Evolutionary conservation across 35 echinoderm and acorn worm genomes (phyloP), one percentile per base, ranked within the genome.

Genomic region (Nesometra sesokonis): DNA sequence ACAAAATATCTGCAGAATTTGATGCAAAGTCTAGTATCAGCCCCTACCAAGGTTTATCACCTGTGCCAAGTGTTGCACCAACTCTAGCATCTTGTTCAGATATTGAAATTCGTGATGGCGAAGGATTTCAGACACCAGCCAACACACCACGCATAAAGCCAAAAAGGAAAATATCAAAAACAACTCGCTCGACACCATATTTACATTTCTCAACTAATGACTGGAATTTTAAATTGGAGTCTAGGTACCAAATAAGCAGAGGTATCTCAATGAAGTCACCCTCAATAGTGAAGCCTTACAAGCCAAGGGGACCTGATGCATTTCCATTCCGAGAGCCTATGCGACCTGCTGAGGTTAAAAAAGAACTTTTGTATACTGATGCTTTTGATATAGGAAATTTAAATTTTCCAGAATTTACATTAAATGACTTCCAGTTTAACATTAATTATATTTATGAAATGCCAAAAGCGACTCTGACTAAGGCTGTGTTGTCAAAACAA

Each of bases 201-300:
- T 15, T 78, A 35, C 37, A 33, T 9, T 36, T 82, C 0, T 21
- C 39, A 15, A 77, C 84, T 5, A 78, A 37, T n/a, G 96, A 99
- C 34, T 89, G 89, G 78, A 83, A 52, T 34, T 99, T 85, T 77
- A 82, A 91, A 76, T 46, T 99, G 9, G 96, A 99, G 82, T 90
- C 92, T 5, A 78, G 93, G 33, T 99, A 92, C 78, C 91, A 92
- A 43, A 82, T 84, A 31, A 87, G 81, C 31, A 77, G 47, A 38
- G 87, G 90, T 33, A 85, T 81, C 34, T 46, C 37, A 33, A 81
- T 78, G 13, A 90, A 91, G 57, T 82, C 96, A 32, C 38, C 85
- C 52, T 94, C 92, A 0, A 39, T 99, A 33, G 92, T 99, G 3
- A 87, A 99, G 39, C 93, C 96, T 13, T 94, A 94, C 35, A 99